Percentiles rank a stretch among this genome's conserved stretches.
Evolutionary conservation across 2,113 vertebrate genomes (phyloP).

Genomic region (Odobenus rosmarus): DNA sequence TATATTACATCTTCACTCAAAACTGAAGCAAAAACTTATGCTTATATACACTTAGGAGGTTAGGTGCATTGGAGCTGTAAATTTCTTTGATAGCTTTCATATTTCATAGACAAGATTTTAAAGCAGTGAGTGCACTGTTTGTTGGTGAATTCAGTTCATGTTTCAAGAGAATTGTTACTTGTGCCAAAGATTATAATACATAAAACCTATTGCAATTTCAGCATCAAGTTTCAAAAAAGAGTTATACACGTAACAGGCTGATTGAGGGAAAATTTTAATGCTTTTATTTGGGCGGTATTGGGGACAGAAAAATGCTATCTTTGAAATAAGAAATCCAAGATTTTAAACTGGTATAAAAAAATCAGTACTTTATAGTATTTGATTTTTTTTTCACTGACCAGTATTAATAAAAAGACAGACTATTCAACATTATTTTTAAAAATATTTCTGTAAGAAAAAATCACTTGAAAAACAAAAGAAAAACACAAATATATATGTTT

Average conservation of each 20-base stretch:
- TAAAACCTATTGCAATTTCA: neutral
- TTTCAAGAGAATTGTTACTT: neutral
- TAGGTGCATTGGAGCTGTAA: neutral
- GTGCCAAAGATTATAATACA: neutral
- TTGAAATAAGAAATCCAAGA: slow-evolving; percentile 13
- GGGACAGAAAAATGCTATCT: neutral
- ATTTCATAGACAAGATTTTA: neutral
- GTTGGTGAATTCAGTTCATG: neutral
- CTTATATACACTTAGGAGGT: neutral
- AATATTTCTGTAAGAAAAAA: neutral
- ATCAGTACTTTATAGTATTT: neutral
- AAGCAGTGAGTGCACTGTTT: neutral
- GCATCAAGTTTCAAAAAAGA: neutral
- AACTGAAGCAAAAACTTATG: neutral
- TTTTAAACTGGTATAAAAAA: neutral
- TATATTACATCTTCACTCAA: neutral
- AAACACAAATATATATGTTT: neutral
- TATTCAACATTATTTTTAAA: neutral
- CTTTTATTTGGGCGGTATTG: neutral
- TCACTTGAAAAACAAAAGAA: neutral
- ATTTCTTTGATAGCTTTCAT: neutral
- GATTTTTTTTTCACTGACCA: neutral
- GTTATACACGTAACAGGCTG: neutral
- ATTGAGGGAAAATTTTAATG: neutral
- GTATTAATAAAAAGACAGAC: neutral